phyloP scores from a whole-genome alignment of 2,888 invertebrate species.

The Tethea ocularis region DNA sequence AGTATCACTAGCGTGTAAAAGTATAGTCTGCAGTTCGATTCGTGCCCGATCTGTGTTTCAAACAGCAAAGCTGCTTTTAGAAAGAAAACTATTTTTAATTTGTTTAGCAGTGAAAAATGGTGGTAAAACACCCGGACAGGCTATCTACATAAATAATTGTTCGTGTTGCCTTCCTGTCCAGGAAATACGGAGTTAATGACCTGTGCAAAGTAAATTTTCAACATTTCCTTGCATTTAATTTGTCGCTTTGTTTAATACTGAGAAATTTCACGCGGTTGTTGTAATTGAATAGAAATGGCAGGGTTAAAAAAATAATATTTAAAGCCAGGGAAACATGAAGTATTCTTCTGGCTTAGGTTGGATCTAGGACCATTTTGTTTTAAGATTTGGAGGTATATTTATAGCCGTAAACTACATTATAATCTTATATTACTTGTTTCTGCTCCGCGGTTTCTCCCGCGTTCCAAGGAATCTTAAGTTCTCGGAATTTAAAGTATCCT shows the following conservation, averaged over 20 bases:
- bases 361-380: not conserved
- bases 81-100: constrained; percentile 13
- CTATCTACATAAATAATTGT: constrained; percentile 56
- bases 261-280: not conserved
- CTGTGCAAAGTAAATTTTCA: constrained; percentile 15
- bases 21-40: not conserved
- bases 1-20: no score
- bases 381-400: no score
- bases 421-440: no score
- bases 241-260: constrained; percentile 29
- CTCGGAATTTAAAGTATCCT: no score
- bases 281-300: not conserved
- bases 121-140: constrained; percentile 32
- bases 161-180: constrained; percentile 26
- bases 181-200: constrained; percentile 53
- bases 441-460: no score
- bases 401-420: no score
- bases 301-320: not conserved
- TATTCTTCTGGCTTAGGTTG: not conserved
- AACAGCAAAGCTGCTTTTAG: constrained; percentile 14
- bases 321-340: not conserved
- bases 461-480: no score
- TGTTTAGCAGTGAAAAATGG: constrained; percentile 44
- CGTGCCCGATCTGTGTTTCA: constrained; percentile 15
- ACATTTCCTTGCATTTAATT: constrained; percentile 39